These are phyloP conservation scores for Chondrilla cf. caribensis DNA, from an alignment of 37 sponge, comb jelly and placozoan genomes.

Conservation along the genomic window DNA sequence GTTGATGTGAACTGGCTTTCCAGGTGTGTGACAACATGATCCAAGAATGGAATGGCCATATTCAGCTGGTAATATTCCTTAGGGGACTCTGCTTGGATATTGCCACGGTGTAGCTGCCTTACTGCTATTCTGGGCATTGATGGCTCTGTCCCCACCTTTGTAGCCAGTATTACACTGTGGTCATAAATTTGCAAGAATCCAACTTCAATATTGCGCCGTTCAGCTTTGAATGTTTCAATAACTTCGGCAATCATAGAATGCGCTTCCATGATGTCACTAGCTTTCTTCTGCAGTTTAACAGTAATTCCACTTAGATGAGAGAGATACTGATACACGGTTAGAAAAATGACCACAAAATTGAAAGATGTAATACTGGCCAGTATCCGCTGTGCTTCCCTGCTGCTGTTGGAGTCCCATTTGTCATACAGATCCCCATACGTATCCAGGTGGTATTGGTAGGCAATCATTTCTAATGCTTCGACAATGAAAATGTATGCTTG, in stretches of 20 bases:
- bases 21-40: slow-evolving; percentile 22
- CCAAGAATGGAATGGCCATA: slow-evolving; percentile 49
- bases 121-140: slow-evolving; percentile 39
- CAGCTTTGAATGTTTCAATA: slow-evolving; percentile 9
- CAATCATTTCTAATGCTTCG: slow-evolving; percentile 32
- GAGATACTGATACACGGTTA: slow-evolving; percentile 20
- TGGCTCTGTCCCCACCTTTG: slow-evolving; percentile 9
- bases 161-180: slow-evolving; percentile 29
- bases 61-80: slow-evolving; percentile 31
- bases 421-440: slow-evolving; percentile 27
- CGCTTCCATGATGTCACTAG: slow-evolving; percentile 48
- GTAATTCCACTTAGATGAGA: slow-evolving; percentile 39
- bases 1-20: slow-evolving; percentile 20
- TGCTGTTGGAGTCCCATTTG: slow-evolving; percentile 25
- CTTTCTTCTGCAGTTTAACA: slow-evolving; percentile 39
- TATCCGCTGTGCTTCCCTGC: slow-evolving; percentile 38
- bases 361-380: slow-evolving; percentile 37
- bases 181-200: slow-evolving; percentile 37
- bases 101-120: slow-evolving; percentile 46
- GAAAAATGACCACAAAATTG: slow-evolving; percentile 18
- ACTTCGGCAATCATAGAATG: slow-evolving; percentile 36
- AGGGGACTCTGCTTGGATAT: slow-evolving; percentile 24
- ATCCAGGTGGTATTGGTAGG: slow-evolving; percentile 12
- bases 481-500: slow-evolving; percentile 37
- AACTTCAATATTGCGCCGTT: slow-evolving; percentile 23